These are phyloP conservation scores for Drosophila pectinifera DNA, from an alignment of 1,140 invertebrate genomes.

Conservation along the genomic window DNA sequence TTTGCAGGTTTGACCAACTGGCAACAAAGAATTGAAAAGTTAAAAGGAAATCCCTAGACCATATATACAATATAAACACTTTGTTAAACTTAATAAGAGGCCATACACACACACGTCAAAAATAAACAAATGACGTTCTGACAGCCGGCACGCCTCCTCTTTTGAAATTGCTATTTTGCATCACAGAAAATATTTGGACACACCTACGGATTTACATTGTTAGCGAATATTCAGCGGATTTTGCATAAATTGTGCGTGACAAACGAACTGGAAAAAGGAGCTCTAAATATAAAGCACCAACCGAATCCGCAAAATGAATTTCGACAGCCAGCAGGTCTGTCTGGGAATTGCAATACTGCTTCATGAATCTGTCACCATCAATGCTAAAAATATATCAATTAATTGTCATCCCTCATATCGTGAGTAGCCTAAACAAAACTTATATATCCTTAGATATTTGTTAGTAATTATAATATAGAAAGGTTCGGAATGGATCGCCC, in stretches of 20 bases:
- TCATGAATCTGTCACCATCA: slow-evolving; percentile 66
- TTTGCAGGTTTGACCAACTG: too few relatives aligned
- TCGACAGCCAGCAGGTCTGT: slow-evolving; percentile 49
- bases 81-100: slow-evolving; percentile 38
- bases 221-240: slow-evolving; percentile 48
- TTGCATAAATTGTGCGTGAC: slow-evolving; percentile 48
- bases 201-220: slow-evolving; percentile 64
- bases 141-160: slow-evolving; percentile 21
- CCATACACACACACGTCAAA: slow-evolving; percentile 4
- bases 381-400: slow-evolving; percentile 48
- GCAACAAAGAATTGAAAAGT: too few relatives aligned
- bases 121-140: slow-evolving; percentile 21
- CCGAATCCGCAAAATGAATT: slow-evolving; percentile 48
- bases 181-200: slow-evolving; percentile 63
- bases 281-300: slow-evolving; percentile 52
- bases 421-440: not conserved
- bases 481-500: too few relatives aligned
- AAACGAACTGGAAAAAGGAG: slow-evolving; percentile 62
- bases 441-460: too few relatives aligned
- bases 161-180: slow-evolving; percentile 22
- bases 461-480: not conserved
- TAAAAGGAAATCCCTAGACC: too few relatives aligned
- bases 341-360: slow-evolving; percentile 46
- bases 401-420: not conserved
- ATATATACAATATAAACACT: slow-evolving; percentile 1